These are phyloP conservation scores for Mungos mungo DNA, from an alignment of 2,113 vertebrate genomes.

Conservation along the genomic window DNA sequence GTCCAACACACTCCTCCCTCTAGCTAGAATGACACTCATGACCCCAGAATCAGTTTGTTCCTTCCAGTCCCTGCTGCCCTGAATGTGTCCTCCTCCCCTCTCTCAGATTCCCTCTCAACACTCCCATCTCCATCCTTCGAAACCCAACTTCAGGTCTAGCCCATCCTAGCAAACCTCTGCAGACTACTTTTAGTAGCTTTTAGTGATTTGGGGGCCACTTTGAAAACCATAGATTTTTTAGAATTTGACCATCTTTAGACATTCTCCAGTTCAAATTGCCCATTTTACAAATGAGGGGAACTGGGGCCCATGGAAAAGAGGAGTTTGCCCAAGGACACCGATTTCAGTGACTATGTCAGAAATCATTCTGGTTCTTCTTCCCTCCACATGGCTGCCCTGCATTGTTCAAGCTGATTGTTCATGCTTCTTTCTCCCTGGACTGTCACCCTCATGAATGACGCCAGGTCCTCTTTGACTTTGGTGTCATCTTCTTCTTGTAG, in stretches of 20 bases:
- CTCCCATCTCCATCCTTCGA: neutral
- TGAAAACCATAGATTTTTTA: neutral
- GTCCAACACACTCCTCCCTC: neutral
- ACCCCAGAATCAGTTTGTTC: neutral
- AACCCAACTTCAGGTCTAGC: neutral
- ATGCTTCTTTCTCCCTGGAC: neutral
- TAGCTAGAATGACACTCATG: neutral
- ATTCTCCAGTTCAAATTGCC: neutral
- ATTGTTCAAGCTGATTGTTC: neutral
- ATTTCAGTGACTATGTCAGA: neutral
- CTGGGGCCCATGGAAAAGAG: neutral
- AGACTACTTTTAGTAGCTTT: neutral
- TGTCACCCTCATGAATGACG: neutral
- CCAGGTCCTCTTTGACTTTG: neutral
- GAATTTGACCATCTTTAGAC: neutral
- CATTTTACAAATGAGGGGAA: neutral
- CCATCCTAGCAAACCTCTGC: neutral
- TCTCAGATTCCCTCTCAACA: neutral
- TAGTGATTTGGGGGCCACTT: neutral
- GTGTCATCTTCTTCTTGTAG: neutral
- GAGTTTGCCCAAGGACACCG: neutral
- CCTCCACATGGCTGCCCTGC: neutral
- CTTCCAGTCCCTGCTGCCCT: neutral
- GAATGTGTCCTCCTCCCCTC: neutral
- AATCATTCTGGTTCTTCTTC: neutral